Conservation (phyloP, 2,888 invertebrate species). For the Xylota sylvarum region DNA sequence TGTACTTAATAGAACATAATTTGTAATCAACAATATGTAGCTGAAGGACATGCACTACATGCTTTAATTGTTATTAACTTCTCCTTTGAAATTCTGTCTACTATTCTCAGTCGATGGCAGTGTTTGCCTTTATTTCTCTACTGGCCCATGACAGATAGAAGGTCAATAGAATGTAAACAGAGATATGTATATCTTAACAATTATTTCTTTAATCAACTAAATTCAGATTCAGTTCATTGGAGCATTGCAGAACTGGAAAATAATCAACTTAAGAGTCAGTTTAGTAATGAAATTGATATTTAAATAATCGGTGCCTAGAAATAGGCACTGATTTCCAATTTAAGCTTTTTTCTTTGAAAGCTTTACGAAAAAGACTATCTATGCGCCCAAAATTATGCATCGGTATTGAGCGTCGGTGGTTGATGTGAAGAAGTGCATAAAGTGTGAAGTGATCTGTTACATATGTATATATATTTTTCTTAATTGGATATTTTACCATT, state of each 20-base stretch:
- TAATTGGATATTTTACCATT: no score
- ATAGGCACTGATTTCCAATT: constrained; percentile 6
- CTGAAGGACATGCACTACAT: no score
- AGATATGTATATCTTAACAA: neutral
- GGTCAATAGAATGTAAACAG: neutral
- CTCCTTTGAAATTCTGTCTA: no score
- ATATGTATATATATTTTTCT: no score
- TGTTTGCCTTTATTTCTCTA: no score
- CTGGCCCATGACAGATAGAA: neutral
- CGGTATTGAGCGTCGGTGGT: neutral
- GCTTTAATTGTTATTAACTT: no score
- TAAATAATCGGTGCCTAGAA: neutral
- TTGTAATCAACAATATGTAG: no score
- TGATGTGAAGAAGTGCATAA: neutral
- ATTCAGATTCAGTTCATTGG: constrained; percentile 1
- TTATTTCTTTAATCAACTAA: neutral
- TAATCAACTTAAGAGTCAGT: neutral
- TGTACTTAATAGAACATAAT: no score
- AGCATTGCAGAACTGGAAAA: neutral
- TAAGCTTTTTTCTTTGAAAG: neutral
- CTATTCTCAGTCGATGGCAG: no score
- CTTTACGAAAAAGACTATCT: neutral
- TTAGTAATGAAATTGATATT: neutral
- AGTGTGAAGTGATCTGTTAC: neutral
- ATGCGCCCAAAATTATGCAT: constrained; percentile 8